Evolutionary conservation across 2,113 vertebrate genomes (phyloP).

Genomic region (Oceanodroma tethys): DNA sequence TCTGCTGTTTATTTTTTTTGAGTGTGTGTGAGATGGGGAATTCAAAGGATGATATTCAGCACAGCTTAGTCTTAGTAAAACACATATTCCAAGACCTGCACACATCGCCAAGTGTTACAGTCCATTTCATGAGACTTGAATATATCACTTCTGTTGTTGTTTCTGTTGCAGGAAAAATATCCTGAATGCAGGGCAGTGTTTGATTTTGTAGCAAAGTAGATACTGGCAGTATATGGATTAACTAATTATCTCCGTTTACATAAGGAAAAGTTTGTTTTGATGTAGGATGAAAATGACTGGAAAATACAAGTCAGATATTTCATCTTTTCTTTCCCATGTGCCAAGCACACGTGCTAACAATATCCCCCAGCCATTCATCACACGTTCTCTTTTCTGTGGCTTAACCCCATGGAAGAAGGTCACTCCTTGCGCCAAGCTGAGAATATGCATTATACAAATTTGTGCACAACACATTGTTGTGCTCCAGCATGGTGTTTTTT

Average conservation of each 20-base stretch:
- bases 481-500: neutral
- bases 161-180: neutral
- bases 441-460: neutral
- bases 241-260: neutral
- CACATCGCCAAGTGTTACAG: neutral
- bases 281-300: neutral
- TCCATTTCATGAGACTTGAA: neutral
- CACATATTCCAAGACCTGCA: neutral
- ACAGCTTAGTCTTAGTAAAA: neutral
- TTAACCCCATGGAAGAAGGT: neutral
- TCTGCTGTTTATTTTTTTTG: neutral
- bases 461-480: neutral
- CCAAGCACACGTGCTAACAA: neutral
- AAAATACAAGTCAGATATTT: neutral
- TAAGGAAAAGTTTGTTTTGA: neutral
- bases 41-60: constrained; percentile 31
- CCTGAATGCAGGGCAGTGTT: neutral
- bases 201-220: neutral
- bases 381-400: neutral
- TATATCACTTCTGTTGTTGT: neutral
- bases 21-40: neutral
- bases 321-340: neutral
- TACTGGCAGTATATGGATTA: neutral
- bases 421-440: neutral
- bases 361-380: neutral